These are phyloP conservation scores for Bellardia bayeri DNA, from an alignment of 2,888 invertebrate genomes.

Conservation along the genomic window DNA sequence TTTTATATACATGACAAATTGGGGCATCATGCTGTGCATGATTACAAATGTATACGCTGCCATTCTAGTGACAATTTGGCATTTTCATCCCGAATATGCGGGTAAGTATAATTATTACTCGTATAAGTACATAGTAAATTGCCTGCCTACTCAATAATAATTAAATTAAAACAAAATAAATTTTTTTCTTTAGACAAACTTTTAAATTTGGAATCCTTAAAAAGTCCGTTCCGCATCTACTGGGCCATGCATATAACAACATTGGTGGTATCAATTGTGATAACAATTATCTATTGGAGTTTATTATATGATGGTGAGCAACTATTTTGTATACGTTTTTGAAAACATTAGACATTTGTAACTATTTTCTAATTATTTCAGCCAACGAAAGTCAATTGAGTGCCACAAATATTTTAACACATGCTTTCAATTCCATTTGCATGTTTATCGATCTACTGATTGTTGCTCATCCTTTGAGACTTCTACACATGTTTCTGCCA, in stretches of 20 bases:
- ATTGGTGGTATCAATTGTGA: conserved; percentile 88
- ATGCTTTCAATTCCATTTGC: conserved; percentile 90
- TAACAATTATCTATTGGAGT: conserved; percentile 91
- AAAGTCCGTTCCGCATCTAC: conserved; percentile 85
- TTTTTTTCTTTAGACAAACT: conserved; percentile 79
- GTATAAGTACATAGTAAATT: too few species aligned
- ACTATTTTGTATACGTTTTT: neutral
- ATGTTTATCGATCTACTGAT: conserved; percentile 90
- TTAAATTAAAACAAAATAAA: too few species aligned
- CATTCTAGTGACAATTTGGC: conserved; percentile 82
- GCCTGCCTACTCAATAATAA: too few species aligned
- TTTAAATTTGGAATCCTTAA: conserved; percentile 79
- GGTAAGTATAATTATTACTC: too few species aligned
- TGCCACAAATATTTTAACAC: conserved; percentile 89
- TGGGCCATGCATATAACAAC: conserved; percentile 90
- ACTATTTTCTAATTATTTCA: conserved; percentile 78
- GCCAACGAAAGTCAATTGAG: conserved; percentile 81
- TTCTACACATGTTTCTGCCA: conserved; percentile 88
- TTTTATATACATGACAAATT: conserved; percentile 84
- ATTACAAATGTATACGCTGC: conserved; percentile 82
- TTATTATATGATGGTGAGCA: conserved; percentile 80
- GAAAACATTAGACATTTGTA: neutral
- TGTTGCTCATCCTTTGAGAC: conserved; percentile 89
- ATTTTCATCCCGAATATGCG: conserved; percentile 83
- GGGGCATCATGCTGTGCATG: conserved; percentile 83